Evolutionary conservation across 1,140 invertebrate species (phyloP), one percentile per base, ranked within the genome.

Genomic region (Papilio polytes): DNA sequence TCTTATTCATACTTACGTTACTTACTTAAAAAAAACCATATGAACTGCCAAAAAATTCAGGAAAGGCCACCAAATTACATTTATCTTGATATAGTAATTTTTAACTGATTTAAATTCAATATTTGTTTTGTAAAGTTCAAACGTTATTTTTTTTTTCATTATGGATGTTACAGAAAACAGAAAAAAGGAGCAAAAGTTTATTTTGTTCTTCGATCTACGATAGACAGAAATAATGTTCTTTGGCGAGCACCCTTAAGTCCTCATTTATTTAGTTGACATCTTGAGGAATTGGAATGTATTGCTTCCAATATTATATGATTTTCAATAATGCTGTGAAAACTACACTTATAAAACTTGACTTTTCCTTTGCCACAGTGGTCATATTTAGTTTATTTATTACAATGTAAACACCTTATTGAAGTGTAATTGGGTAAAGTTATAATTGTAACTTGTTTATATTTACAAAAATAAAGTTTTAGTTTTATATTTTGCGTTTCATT

Each of bases 401-500:
- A 26, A 74, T 74, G 41, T 22, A 63, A 63, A 26, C 20, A 63
- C 10, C 10, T 63, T 63, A 74, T 74, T 20, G 46, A 26, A 76
- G 20, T 76, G 22, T 26, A 53, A 51, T 51, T 76, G 20, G 22
- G 74, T 76, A 31, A 53, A 51, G 74, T 76, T 51, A 78, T 78
- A 46, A 44, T 13, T 74, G 70, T 36, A n/a, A 56, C 48, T 41
- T 76, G 46, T 80, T 82, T 44, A 76, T 82, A 72, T 80, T 82
- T 80, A 80, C 79, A 22, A n/a, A 82, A 82, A 82, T 80, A 80
- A 82, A 82, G 70, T 63, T 10, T 41, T 66, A 48, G 41, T 73
- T 44, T 70, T 78, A 73, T 18, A 56, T 66, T 66, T 74, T 48
- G 51, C 36, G 72, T 81, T 63, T 72, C 18, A 77, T 56, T 51